phyloP scores from a whole-genome alignment of 64 coral and sea anemone species.

The Cladopsammia gracilis region DNA sequence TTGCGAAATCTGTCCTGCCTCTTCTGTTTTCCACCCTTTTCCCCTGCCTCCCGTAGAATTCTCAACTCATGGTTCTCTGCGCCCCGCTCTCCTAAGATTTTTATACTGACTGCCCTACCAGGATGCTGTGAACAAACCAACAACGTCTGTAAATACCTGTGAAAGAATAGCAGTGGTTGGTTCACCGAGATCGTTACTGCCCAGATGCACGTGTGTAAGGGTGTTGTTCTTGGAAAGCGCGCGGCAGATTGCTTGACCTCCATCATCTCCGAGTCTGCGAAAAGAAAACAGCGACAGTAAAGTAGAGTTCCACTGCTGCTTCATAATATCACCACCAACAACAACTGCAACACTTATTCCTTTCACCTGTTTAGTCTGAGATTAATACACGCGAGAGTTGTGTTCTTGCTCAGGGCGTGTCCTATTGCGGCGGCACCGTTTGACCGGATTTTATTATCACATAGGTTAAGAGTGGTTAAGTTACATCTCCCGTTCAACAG shows the following conservation, averaged over 20 bases:
- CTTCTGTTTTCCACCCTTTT: too few species aligned
- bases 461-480: conserved; percentile 63
- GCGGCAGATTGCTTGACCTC: conserved; percentile 89
- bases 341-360: too few species aligned
- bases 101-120: too few species aligned
- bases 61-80: too few species aligned
- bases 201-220: conserved; percentile 86
- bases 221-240: conserved; percentile 88
- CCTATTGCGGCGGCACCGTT: conserved; percentile 90
- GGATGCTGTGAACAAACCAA: too few species aligned
- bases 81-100: too few species aligned
- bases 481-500: conserved; percentile 89
- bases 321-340: too few species aligned
- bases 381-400: conserved; percentile 71
- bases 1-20: too few species aligned
- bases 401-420: conserved; percentile 91
- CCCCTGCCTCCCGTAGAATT: too few species aligned
- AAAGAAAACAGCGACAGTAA: neutral
- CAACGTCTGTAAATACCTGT: conserved; percentile 61
- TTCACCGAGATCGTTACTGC: conserved; percentile 96
- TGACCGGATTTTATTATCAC: conserved; percentile 84
- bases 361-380: conserved; percentile 88
- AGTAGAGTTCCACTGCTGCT: neutral
- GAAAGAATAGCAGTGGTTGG: conserved; percentile 92
- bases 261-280: conserved; percentile 89